phyloP scores from a whole-genome alignment of 2,113 vertebrate species.

The Agapornis roseicollis region DNA sequence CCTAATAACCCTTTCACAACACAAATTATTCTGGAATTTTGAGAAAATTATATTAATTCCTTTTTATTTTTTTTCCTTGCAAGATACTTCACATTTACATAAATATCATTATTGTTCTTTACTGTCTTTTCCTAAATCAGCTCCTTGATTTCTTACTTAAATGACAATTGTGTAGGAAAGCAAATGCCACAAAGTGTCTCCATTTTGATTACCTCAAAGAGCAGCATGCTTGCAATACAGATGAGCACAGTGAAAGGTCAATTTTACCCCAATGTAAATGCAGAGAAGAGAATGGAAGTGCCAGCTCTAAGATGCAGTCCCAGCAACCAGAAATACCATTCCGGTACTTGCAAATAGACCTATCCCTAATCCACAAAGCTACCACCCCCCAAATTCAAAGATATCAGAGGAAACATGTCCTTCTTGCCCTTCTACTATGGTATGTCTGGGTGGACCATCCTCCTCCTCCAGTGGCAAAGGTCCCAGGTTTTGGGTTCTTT shows the following conservation, averaged over 20 bases:
- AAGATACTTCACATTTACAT: not conserved
- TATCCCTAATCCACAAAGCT: not conserved
- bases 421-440: not conserved
- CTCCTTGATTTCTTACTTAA: not conserved
- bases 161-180: not conserved
- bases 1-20: slow-evolving; percentile 56
- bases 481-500: not conserved
- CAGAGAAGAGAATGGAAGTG: not conserved
- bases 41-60: slow-evolving; percentile 40
- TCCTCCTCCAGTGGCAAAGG: not conserved
- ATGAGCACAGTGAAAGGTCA: not conserved
- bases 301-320: not conserved
- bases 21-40: slow-evolving; percentile 47
- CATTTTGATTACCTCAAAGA: not conserved
- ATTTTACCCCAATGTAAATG: not conserved
- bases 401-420: not conserved
- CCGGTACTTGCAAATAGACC: not conserved
- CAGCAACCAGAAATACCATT: not conserved
- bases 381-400: not conserved
- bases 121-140: not conserved
- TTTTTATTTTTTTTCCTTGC: not conserved
- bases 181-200: not conserved
- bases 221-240: not conserved
- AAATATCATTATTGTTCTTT: not conserved
- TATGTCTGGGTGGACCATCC: not conserved